Evolutionary conservation across 2,113 vertebrate genomes (phyloP), one percentile per base, ranked within the genome.

Genomic region (Ctenodactylus gundi): DNA sequence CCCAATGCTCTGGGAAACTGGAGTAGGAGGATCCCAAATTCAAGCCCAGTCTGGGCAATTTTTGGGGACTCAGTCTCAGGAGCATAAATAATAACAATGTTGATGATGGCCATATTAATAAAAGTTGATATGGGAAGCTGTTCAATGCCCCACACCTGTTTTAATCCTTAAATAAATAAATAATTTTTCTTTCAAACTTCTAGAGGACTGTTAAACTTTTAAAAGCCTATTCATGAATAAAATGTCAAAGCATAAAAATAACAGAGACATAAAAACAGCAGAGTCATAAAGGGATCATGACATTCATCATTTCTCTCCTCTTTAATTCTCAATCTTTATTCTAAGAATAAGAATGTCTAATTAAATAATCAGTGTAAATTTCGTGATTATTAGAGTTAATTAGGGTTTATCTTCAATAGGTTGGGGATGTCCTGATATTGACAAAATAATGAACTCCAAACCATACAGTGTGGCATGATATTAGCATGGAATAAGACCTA

Each of bases 171-270:
- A n/a, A n/a, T n/a, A n/a, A n/a, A n/a, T n/a, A n/a, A n/a, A n/a
- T n/a, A n/a, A n/a, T n/a, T n/a, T n/a, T 85, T 5, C 1, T 12
- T 1, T 44, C 5, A 6, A 27, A 0, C 7, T n/a, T 44, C 14
- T 51, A 39, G n/a, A 76, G n/a, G 36, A 25, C 12, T 62, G 5
- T 51, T 88, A 72, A 89, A 75, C 5, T 68, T 81, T 49, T 81
- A 92, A 72, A 1, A 41, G 39, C 34, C 36, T 34, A 64, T 57
- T 80, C 6, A 31, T 55, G 20, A 83, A 20, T 53, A 55, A 11
- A 53, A 62, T n/a, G n/a, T n/a, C n/a, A n/a, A n/a, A n/a, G n/a
- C 4, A 39, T 21, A 82, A n/a, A 58, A 34, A 68, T 2, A 18
- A 3, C 41, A 36, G 31, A 34, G 12, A n/a, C 4, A 39, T 21